A percentile compares a stretch with the other conserved stretches of the same genome.
Evolutionary conservation across 2,113 vertebrate species (phyloP).

Genomic region (Synodontis membranacea): DNA sequence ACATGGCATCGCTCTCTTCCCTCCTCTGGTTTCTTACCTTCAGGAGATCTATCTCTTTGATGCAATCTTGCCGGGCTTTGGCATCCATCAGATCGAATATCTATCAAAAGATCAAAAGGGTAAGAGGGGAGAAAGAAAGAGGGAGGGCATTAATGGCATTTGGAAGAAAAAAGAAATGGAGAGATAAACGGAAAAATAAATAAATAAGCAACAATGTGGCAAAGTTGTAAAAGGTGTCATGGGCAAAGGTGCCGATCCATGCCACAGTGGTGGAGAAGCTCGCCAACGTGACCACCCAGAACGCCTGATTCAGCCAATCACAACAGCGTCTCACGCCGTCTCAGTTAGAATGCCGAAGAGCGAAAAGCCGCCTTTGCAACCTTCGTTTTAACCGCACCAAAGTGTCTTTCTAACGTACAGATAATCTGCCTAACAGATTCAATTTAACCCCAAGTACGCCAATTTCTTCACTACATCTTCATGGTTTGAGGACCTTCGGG

Average conservation of each 20-base stretch:
- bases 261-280: background rate
- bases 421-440: background rate
- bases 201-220: conserved; percentile 43
- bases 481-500: background rate
- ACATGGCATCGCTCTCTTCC: conserved; percentile 68
- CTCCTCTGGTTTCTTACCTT: conserved; percentile 88
- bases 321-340: background rate
- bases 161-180: conserved; percentile 10
- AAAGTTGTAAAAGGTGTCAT: conserved; percentile 46
- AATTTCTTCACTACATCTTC: background rate
- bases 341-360: background rate
- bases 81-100: conserved; percentile 99
- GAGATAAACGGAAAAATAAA: conserved; percentile 55
- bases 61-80: conserved; percentile 99
- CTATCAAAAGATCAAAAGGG: conserved; percentile 80
- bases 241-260: conserved; percentile 9
- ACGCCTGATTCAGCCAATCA: conserved; percentile 20
- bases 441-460: background rate
- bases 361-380: background rate
- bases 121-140: conserved; percentile 52
- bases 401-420: background rate
- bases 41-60: conserved; percentile 99
- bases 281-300: conserved; percentile 15
- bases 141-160: conserved; percentile 37
- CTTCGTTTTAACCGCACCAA: background rate